Base-by-base conservation (phyloP, 2,888 invertebrate genomes). In the Andrena hattorfiana region DNA sequence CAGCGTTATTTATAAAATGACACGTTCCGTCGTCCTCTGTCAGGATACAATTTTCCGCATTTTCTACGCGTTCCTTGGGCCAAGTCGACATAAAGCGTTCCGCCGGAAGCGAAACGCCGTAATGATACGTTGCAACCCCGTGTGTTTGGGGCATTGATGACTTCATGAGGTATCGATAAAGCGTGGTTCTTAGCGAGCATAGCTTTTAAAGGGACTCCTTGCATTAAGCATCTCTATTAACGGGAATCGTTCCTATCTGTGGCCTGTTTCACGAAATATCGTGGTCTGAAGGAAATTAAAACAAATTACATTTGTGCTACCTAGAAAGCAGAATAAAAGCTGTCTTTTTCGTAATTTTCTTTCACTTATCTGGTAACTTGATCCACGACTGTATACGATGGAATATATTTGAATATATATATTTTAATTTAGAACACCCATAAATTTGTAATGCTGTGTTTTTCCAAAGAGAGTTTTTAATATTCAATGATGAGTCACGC, bases 11-110 rank as follows among this genome's bases (percentile, higher is more conserved):
- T 71, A 80, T 74, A 74, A 82, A 74, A 80, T 73, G 56, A 60
- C 68, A 71, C 66, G 71, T 59, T 62, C 23, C 42, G 26, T 26
- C 49, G 32, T 48, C 35, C n/a, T 56, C 32, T 54, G 63, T 23
- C 28, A 60, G 54, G 83, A 67, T 75, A 83, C 71, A 81, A 85
- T 85, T 85, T 85, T 77, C 85, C 77, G 63, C 77, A 72, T 85
- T 85, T 85, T 85, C 85, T 70, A 70, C 85, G 77, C 81, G 69
- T 81, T 81, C 70, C 30, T 51, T 42, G 49, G 35, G n/a, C 59
- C 26, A 28, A 28, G 62, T 26, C 63, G 20, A 56, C 32, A 26
- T 49, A 64, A 76, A 68, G 23, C 77, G 69, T 79, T 69, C 48
- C 56, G 79, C 76, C 77, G 77, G 56, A 64, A 69, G 76, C 69